Evolutionary conservation across 1,140 invertebrate species (phyloP), one percentile per base, ranked within the genome.

Genomic region (Drosophila sp.): DNA sequence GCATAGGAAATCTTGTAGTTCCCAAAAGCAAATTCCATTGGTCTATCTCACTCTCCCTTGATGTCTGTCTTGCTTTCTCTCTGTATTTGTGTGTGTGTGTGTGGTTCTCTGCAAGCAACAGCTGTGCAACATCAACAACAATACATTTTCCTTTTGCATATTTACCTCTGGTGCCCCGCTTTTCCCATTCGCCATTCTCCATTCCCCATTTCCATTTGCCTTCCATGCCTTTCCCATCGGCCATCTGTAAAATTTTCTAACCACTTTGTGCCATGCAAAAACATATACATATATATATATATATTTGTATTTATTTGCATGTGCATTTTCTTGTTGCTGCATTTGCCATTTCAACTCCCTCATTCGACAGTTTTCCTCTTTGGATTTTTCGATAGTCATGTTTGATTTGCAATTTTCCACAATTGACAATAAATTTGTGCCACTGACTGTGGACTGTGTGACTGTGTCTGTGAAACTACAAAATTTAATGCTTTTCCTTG

Each of bases 401-500:
- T 86, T 86, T 86, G 82, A 86, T 86, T 86, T 86, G 82, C 82
- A 87, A 86, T 86, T 86, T 87, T 60, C 75, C 79, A 87, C 79
- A 86, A 86, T 76, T 76, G 72, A 35, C 73, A 76, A 76, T 76
- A 76, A 69, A 76, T 76, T 76, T 76, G 66, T 47, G 30, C 66
- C 69, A 76, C 76, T 64, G 73, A 69, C 73, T 76, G 17, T 17
- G 17, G 73, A 69, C 73, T 76, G 32, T 76, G 73, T 76, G 73
- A 69, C 73, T 76, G 32, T 76, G 73, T 76, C 65, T 75, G 73
- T 30, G 56, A 73, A 17, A 17, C 54, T 10, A 60, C 72, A 47
- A 76, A 76, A 69, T 76, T 69, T 65, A 76, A 69, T 75, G 73
- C 73, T 69, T 76, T 58, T 66, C 76, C n/a, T 35, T 35, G 3